A percentile compares a stretch with the other conserved stretches of the same genome.
Conservation (phyloP, 2,113 vertebrate genomes). For the Varanus salvator region DNA sequence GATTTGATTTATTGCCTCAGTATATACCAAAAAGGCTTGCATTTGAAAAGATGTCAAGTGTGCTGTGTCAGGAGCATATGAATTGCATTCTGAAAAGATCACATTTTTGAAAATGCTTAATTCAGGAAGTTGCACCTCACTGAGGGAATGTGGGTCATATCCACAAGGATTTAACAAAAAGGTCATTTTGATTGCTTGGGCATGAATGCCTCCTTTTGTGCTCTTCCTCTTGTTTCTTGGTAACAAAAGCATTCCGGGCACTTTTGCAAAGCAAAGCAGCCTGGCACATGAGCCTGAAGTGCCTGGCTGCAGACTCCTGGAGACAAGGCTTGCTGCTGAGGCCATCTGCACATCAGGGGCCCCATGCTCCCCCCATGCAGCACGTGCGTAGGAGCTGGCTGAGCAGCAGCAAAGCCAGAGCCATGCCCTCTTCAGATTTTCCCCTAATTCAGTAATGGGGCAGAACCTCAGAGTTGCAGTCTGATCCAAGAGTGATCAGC, state of each 20-base stretch:
- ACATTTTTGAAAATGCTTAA: neutral
- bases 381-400: too few relatives aligned
- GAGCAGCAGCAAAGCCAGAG: too few relatives aligned
- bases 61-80: neutral
- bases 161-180: neutral
- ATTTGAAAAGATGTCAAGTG: neutral
- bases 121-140: neutral
- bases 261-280: neutral
- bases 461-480: too few relatives aligned
- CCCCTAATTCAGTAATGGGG: too few relatives aligned
- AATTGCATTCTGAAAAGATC: neutral
- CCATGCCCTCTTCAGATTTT: too few relatives aligned
- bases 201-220: too few relatives aligned
- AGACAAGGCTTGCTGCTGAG: too few relatives aligned
- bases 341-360: too few relatives aligned
- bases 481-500: too few relatives aligned
- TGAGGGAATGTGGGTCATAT: neutral
- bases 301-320: too few relatives aligned
- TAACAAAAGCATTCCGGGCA: neutral
- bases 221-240: neutral
- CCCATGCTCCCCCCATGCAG: too few relatives aligned
- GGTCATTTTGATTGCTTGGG: neutral
- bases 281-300: neutral
- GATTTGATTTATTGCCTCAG: neutral
- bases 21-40: neutral